These are phyloP conservation scores for Caenorhabditis angaria DNA, from an alignment of 2,888 invertebrate genomes.

Conservation along the genomic window DNA sequence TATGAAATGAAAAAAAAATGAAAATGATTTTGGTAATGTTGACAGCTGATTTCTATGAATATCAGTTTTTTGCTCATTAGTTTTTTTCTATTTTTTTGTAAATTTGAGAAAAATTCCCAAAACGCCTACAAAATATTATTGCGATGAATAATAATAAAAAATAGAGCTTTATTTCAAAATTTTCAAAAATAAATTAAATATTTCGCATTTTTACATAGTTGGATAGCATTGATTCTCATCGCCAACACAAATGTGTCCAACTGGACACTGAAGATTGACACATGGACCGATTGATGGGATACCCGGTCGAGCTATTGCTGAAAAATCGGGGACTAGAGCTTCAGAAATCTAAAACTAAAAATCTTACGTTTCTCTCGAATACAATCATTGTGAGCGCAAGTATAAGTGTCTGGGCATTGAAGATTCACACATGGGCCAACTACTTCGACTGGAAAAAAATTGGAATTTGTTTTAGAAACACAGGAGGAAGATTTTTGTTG, in stretches of 20 bases:
- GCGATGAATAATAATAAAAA: too few relatives aligned
- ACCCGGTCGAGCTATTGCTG: conserved; percentile 42
- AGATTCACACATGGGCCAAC: conserved; percentile 66
- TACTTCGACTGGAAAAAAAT: conserved; percentile 47
- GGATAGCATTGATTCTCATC: conserved; percentile 62
- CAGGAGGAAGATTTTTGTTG: background rate
- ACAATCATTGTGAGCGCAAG: conserved; percentile 57
- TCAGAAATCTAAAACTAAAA: background rate
- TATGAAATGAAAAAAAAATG: too few relatives aligned
- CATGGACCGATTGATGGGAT: conserved; percentile 63
- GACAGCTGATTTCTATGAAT: too few relatives aligned
- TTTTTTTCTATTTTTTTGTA: too few relatives aligned
- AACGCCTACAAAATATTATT: too few relatives aligned
- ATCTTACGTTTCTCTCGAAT: conserved; percentile 40
- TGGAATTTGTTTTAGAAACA: background rate
- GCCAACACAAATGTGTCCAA: conserved; percentile 53
- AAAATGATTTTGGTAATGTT: too few relatives aligned
- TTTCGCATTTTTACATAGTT: background rate
- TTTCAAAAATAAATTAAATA: background rate
- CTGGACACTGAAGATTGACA: conserved; percentile 62
- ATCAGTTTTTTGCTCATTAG: too few relatives aligned
- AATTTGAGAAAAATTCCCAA: too few relatives aligned
- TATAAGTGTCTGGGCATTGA: conserved; percentile 61
- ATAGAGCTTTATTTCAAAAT: too few relatives aligned
- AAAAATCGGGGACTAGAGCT: conserved; percentile 7